Conservation (phyloP, 2,888 invertebrate genomes). For the Halictus quadricinctus region DNA sequence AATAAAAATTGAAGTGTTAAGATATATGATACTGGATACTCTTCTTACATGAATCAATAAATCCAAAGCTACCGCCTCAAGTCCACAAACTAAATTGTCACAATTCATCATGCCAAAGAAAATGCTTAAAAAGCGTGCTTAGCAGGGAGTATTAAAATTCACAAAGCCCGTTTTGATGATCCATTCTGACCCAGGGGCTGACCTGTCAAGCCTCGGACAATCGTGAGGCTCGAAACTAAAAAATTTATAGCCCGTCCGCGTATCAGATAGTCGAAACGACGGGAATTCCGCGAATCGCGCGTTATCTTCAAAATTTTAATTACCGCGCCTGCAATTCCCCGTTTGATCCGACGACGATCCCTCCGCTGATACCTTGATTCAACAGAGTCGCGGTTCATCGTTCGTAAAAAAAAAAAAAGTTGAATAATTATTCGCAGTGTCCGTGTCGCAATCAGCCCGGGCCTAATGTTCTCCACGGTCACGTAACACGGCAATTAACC, state of each 20-base stretch:
- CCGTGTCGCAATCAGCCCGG: neutral
- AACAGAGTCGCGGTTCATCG: neutral
- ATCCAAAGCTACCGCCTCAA: too few species aligned
- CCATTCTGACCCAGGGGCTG: neutral
- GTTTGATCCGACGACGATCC: constrained; percentile 8
- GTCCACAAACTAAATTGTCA: neutral
- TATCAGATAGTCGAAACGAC: constrained; percentile 2
- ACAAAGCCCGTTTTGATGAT: neutral
- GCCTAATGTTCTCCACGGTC: constrained; percentile 21
- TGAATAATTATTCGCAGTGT: neutral
- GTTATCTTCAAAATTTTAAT: constrained; percentile 6
- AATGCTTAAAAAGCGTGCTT: too few species aligned
- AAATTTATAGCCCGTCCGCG: neutral
- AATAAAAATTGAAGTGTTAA: too few species aligned
- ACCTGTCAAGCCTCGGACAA: neutral
- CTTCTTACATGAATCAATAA: too few species aligned
- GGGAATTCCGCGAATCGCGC: neutral
- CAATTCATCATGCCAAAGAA: neutral
- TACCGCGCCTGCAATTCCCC: neutral
- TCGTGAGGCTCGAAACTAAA: neutral
- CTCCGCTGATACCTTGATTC: neutral
- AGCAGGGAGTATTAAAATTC: neutral
- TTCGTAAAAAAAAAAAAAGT: neutral
- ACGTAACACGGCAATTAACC: constrained; percentile 41
- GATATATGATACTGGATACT: too few species aligned